These are phyloP conservation scores for Lamellibrachia satsuma DNA, from an alignment of 2,888 invertebrate species.

Conservation along the genomic window DNA sequence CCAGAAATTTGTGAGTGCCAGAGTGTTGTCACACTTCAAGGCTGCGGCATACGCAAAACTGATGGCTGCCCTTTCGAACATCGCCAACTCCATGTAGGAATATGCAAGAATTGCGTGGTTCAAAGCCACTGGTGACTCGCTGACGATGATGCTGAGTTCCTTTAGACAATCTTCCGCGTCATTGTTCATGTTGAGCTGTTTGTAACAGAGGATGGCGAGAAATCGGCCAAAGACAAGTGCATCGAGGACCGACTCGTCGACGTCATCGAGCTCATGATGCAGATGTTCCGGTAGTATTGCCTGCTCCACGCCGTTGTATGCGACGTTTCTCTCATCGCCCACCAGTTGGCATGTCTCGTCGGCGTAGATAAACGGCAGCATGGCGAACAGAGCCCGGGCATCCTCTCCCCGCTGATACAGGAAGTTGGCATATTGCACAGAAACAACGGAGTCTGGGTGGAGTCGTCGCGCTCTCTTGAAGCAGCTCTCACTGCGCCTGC, in stretches of 20 bases:
- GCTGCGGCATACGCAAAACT: slow-evolving; percentile 53
- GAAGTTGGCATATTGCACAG: slow-evolving; percentile 62
- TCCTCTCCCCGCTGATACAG: slow-evolving; percentile 60
- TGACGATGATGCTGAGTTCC: slow-evolving; percentile 23
- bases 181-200: slow-evolving; percentile 48
- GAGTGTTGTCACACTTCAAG: slow-evolving; percentile 53
- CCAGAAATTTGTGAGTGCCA: slow-evolving; percentile 58
- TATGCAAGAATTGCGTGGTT: slow-evolving; percentile 59
- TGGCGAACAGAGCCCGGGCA: slow-evolving; percentile 54
- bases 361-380: slow-evolving; percentile 48
- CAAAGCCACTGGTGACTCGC: slow-evolving; percentile 28
- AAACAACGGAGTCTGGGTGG: slow-evolving; percentile 51
- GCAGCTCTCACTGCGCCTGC: slow-evolving; percentile 54
- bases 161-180: slow-evolving; percentile 54
- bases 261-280: slow-evolving; percentile 60
- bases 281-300: slow-evolving; percentile 61
- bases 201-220: slow-evolving; percentile 59
- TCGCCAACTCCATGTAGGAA: slow-evolving; percentile 58
- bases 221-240: slow-evolving; percentile 55
- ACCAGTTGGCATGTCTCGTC: not conserved
- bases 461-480: slow-evolving; percentile 59
- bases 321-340: slow-evolving; percentile 25
- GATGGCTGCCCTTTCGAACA: slow-evolving; percentile 58
- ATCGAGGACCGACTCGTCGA: slow-evolving; percentile 60
- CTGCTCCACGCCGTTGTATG: slow-evolving; percentile 57